Evolutionary conservation across 2,113 vertebrate species (phyloP), one percentile per base, ranked within the genome.

Genomic region (Lagopus leucura): DNA sequence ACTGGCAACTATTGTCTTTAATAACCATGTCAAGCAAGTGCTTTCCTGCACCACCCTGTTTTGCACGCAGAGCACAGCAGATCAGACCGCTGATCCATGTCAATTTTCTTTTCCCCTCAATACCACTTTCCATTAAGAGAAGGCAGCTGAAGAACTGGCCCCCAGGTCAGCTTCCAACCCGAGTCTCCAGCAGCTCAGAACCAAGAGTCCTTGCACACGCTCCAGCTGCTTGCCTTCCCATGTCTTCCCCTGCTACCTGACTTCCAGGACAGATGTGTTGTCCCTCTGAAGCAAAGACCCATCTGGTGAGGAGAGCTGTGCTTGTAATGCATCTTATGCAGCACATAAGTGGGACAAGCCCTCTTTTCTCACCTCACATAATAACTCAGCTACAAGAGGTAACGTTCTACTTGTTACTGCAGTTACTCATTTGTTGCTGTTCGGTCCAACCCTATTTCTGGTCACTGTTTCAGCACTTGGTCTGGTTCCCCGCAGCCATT

Each of bases 171-270:
- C 67, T 38, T 80, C 78, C 71, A 28, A 4, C 32, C 6, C 11
- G 19, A 9, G 40, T 19, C 78, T 57, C 77, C 81, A 77, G 47
- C 34, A 72, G 3, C 57, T 48, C 81, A 70, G 40, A 52, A 2
- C 52, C 64, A 0, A 3, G 20, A 42, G 12, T 0, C 22, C 2
- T 0, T 3, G 28, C 9, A 3, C n/a, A 9, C 0, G 6, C 25
- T 36, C 28, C 65, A 65, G 19, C 28, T 67, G 82, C 47, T 45
- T 40, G 6, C 18, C 10, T 58, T 45, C 64, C 10, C 30, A 11
- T 6, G 2, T 6, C 67, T 25, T 38, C 67, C 82, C 0, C 3
- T 32, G 52, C 27, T 10, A 22, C 42, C 32, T 3, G 40, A 34
- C 30, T 8, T 17, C 34, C 64, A n/a, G 32, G 21, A n/a, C 63